Evolutionary conservation across 2,113 vertebrate genomes (phyloP), one percentile per base, ranked within the genome.

Genomic region (Oreochromis aureus): DNA sequence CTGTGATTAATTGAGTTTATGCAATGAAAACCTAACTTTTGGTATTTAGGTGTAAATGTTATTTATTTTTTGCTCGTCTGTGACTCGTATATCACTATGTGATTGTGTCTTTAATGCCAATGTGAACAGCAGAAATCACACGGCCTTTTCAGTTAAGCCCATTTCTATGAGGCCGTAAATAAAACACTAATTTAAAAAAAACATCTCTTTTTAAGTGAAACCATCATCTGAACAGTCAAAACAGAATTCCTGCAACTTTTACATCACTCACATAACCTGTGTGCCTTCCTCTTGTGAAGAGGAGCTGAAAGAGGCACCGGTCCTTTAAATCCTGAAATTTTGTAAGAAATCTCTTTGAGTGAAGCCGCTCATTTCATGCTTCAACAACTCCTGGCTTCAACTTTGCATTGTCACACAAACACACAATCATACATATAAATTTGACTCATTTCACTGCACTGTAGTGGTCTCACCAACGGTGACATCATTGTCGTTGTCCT

Each of bases 301-400:
- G 71, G 71, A 51, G 71, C 71, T 32, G 44, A 76, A 51, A 76
- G 71, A 2, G 1, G 6, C 24, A 76, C 15, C 27, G 16, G 71
- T 7, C 71, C 24, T 76, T 76, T 76, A 51, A 48, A 76, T 76
- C 71, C 71, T 8, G 71, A 76, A 32, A 76, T 76, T 46, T 32
- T 51, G 24, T 32, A 51, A 2, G 71, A 48, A 48, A 48, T 48
- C 69, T 48, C 41, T 48, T 76, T 48, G 41, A 76, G 41, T 30
- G 69, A 48, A 48, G 44, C 44, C 24, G 16, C 30, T 48, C 41
- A 48, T 48, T 32, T 76, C 71, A 32, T 30, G 71, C 44, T 76
- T 30, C 71, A 51, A 12, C 24, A 51, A 48, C 24, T 76, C 44
- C 44, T 3, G 24, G 44, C 71, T 76, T 51, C 24, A 76, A 32